These are phyloP conservation scores for Xestia sexstrigata DNA, from an alignment of 2,888 invertebrate genomes.

Conservation along the genomic window DNA sequence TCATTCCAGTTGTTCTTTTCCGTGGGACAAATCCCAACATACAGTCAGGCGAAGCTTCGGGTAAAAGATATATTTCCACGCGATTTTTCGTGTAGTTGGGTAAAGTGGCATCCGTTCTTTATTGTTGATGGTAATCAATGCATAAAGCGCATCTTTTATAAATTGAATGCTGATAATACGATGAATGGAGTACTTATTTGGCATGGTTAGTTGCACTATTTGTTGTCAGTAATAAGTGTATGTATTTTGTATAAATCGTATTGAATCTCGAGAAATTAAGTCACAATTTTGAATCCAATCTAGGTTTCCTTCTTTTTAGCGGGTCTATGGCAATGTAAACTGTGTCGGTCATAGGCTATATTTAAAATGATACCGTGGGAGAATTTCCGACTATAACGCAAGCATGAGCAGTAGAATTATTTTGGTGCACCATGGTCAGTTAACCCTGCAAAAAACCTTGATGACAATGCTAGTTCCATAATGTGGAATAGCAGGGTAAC, in stretches of 20 bases:
- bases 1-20: not conserved
- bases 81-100: too few species aligned
- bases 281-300: not conserved
- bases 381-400: not conserved
- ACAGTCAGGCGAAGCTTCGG: not conserved
- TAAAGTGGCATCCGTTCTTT: not conserved
- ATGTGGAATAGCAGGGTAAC: not conserved
- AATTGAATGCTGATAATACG: constrained; percentile 3
- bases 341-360: not conserved
- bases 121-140: constrained; percentile 48
- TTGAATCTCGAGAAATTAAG: not conserved
- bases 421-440: not conserved
- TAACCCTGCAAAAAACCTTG: not conserved
- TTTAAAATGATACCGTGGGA: not conserved
- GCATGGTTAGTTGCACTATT: not conserved
- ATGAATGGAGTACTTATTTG: constrained; percentile 6
- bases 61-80: not conserved
- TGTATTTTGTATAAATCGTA: not conserved
- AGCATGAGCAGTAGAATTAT: not conserved
- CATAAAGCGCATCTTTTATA: constrained; percentile 31
- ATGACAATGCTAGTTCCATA: not conserved
- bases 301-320: not conserved
- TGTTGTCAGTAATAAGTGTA: not conserved
- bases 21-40: not conserved
- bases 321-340: not conserved